A percentile compares a stretch with the other conserved stretches of the same genome.
Evolutionary conservation across 2,888 invertebrate genomes (phyloP).

Genomic region (Pantelozetes paolii): DNA sequence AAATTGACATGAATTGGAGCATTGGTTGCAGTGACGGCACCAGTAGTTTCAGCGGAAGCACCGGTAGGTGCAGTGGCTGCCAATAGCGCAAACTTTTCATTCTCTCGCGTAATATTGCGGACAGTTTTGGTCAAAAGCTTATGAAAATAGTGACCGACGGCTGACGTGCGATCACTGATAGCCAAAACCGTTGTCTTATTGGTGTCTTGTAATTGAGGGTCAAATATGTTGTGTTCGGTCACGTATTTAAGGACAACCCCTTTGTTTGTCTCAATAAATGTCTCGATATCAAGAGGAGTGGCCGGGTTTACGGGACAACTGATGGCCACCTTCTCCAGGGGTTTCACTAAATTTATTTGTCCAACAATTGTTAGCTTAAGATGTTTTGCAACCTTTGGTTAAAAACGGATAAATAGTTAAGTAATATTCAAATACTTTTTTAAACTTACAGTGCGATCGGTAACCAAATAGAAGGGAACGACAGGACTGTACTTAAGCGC

Average conservation of each 20-base stretch:
- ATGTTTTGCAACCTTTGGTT: slow-evolving; percentile 46
- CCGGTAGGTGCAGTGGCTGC: not conserved
- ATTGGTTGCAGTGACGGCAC: not conserved
- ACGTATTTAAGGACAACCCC: slow-evolving; percentile 44
- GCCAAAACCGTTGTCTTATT: slow-evolving; percentile 44
- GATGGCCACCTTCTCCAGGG: slow-evolving; percentile 44
- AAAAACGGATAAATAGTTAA: not conserved
- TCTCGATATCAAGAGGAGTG: slow-evolving; percentile 45
- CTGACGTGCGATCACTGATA: slow-evolving; percentile 44
- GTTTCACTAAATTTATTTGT: slow-evolving; percentile 44
- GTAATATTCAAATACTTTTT: not conserved
- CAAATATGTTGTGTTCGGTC: slow-evolving; percentile 45
- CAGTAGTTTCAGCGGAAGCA: not conserved
- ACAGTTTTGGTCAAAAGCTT: slow-evolving; percentile 44
- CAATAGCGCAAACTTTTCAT: not conserved
- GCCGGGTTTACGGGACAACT: slow-evolving; percentile 46
- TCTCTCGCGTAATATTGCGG: slow-evolving; percentile 43
- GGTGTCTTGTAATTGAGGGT: slow-evolving; percentile 45
- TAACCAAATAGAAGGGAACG: slow-evolving; percentile 44
- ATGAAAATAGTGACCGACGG: slow-evolving; percentile 46
- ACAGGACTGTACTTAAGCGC: slow-evolving; percentile 43
- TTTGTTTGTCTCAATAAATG: slow-evolving; percentile 43
- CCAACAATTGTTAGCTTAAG: slow-evolving; percentile 46
- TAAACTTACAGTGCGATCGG: slow-evolving; percentile 44
- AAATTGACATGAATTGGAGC: not conserved